Conservation (phyloP, 1,140 invertebrate species). For the Bombus sibiricus region DNA sequence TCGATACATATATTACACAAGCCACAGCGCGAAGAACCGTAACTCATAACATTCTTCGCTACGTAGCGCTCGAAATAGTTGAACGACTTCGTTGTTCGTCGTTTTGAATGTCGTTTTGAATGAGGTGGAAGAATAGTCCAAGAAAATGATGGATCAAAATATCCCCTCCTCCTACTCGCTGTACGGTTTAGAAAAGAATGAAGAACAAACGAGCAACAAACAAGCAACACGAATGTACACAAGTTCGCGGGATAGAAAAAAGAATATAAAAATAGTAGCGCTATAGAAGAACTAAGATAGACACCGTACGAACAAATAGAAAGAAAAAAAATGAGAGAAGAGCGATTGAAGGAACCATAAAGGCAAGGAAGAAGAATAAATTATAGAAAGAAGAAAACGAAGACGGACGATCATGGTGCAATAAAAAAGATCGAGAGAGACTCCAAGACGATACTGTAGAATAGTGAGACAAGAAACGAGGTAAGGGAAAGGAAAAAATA, state of each 20-base stretch:
- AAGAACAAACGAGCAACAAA: neutral
- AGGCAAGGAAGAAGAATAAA: neutral
- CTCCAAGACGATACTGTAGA: neutral
- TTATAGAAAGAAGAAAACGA: neutral
- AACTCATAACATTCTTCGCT: constrained; percentile 18
- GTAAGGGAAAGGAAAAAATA: neutral
- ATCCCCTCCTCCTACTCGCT: accelerated
- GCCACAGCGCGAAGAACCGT: neutral
- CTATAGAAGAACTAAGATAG: neutral
- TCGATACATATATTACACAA: constrained; percentile 17
- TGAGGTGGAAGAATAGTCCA: neutral
- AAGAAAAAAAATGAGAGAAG: neutral
- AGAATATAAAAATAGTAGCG: neutral
- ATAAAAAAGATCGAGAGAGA: neutral
- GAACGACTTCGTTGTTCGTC: neutral
- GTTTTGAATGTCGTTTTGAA: too few relatives aligned
- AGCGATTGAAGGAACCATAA: neutral
- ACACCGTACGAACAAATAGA: neutral
- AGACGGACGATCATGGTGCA: neutral
- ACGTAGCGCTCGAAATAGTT: constrained; percentile 1
- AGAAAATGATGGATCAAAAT: too few relatives aligned
- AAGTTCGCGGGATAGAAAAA: neutral
- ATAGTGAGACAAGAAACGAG: neutral
- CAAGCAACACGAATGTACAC: neutral
- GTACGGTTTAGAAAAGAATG: neutral